Percentiles rank a stretch among this genome's conserved stretches.
phyloP scores from a whole-genome alignment of 1,140 invertebrate genomes.

The Steinernema khuongi region DNA sequence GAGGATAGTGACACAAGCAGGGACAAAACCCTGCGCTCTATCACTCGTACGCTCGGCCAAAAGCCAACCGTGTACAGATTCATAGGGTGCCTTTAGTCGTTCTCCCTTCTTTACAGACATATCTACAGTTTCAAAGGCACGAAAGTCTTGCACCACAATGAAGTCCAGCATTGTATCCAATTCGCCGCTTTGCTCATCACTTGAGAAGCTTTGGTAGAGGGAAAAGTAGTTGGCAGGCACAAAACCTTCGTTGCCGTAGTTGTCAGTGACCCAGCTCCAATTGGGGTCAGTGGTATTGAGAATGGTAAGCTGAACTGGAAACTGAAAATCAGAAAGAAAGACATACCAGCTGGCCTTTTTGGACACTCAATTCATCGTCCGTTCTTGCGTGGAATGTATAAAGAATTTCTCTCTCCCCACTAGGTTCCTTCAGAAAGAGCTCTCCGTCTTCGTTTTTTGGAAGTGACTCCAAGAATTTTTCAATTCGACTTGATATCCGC shows the following conservation, averaged over 20 bases:
- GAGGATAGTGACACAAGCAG: not conserved
- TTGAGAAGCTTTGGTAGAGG: not conserved
- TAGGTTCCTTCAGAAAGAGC: not conserved
- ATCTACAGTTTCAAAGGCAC: not conserved
- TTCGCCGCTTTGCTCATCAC: not conserved
- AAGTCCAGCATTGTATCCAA: not conserved
- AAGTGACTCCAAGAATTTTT: not conserved
- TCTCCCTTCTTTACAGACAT: not conserved
- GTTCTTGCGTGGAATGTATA: not conserved
- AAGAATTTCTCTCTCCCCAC: not conserved
- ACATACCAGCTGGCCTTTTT: not conserved
- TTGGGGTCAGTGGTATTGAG: not conserved
- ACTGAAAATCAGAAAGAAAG: not conserved
- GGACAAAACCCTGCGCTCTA: not conserved
- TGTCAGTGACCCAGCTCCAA: not conserved
- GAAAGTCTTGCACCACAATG: not conserved
- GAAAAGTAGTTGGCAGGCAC: not conserved
- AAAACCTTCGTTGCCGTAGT: not conserved
- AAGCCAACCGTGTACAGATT: not conserved
- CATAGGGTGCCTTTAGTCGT: not conserved
- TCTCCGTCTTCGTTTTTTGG: slow-evolving; percentile 2
- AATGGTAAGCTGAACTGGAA: not conserved
- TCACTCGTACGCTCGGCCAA: not conserved
- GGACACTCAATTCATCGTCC: not conserved
- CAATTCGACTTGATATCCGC: not conserved